Conservation (phyloP, 2,797 vertebrate genomes). For the Trichosurus vulpecula region DNA sequence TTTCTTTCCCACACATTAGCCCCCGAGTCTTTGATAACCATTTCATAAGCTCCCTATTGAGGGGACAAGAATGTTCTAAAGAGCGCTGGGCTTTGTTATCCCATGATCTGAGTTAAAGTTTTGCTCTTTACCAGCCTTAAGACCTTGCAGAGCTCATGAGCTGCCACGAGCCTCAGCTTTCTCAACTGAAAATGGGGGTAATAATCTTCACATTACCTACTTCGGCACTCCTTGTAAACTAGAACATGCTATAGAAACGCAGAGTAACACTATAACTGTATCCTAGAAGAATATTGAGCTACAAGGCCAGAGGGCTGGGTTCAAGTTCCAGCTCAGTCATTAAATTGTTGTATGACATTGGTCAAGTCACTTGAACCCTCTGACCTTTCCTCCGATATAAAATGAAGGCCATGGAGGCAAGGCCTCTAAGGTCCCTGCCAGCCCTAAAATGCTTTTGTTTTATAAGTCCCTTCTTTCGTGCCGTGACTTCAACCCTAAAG, state of each 20-base stretch:
- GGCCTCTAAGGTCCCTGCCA: background rate
- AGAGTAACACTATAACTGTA: background rate
- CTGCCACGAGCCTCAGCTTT: background rate
- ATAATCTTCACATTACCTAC: background rate
- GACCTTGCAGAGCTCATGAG: background rate
- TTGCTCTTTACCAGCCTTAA: background rate
- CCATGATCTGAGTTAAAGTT: background rate
- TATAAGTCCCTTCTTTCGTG: background rate
- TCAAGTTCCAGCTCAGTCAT: background rate
- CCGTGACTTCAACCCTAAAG: background rate
- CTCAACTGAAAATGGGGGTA: background rate
- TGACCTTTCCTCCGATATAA: background rate
- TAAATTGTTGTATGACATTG: background rate
- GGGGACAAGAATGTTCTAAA: background rate
- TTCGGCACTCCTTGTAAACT: background rate
- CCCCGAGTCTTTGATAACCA: background rate
- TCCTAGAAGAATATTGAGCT: background rate
- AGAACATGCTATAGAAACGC: background rate
- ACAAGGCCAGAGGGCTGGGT: background rate
- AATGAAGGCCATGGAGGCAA: background rate
- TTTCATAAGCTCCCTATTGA: background rate
- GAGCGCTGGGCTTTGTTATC: background rate
- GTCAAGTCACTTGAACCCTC: background rate
- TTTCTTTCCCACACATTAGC: background rate
- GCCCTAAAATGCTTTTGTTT: background rate